These are phyloP conservation scores for Apogon hyalosoma DNA, from an alignment of 2,797 vertebrate species.

Conservation along the genomic window DNA sequence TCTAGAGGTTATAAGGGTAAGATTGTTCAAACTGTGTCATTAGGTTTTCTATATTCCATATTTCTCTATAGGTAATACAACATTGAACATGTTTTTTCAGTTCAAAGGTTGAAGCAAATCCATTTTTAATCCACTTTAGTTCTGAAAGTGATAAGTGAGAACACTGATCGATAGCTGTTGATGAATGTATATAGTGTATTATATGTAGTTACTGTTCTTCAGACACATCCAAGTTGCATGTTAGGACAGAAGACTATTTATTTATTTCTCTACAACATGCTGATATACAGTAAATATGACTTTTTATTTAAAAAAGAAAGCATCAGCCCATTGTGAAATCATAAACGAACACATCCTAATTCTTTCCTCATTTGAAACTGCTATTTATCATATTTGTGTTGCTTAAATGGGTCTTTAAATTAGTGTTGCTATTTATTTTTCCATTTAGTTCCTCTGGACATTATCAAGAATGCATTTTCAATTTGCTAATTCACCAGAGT, in stretches of 20 bases:
- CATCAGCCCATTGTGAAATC: slow-evolving; percentile 15
- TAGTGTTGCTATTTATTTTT: slow-evolving; percentile 61
- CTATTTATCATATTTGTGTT: slow-evolving; percentile 48
- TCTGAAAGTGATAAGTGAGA: neutral
- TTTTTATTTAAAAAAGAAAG: slow-evolving; percentile 48
- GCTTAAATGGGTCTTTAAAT: slow-evolving; percentile 44
- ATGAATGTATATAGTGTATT: slow-evolving; percentile 29
- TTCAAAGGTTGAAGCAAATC: neutral
- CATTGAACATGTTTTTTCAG: too few relatives aligned
- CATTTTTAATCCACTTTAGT: slow-evolving; percentile 1
- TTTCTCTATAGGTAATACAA: too few relatives aligned
- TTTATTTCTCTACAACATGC: slow-evolving; percentile 46
- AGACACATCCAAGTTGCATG: slow-evolving; percentile 31
- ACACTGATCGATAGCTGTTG: neutral
- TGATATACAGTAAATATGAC: slow-evolving; percentile 14
- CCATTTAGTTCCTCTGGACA: slow-evolving; percentile 7
- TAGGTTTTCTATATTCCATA: too few relatives aligned
- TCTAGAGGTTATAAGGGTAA: too few relatives aligned
- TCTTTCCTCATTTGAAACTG: slow-evolving; percentile 14
- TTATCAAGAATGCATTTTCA: slow-evolving; percentile 26
- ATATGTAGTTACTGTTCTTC: slow-evolving; percentile 31
- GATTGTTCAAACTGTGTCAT: slow-evolving; percentile 1
- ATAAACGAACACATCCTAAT: slow-evolving; percentile 3
- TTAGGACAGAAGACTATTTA: slow-evolving; percentile 24
- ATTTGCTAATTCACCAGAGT: slow-evolving; percentile 41